Conservation (phyloP, 2,113 vertebrate genomes). For the Rissa tridactyla region DNA sequence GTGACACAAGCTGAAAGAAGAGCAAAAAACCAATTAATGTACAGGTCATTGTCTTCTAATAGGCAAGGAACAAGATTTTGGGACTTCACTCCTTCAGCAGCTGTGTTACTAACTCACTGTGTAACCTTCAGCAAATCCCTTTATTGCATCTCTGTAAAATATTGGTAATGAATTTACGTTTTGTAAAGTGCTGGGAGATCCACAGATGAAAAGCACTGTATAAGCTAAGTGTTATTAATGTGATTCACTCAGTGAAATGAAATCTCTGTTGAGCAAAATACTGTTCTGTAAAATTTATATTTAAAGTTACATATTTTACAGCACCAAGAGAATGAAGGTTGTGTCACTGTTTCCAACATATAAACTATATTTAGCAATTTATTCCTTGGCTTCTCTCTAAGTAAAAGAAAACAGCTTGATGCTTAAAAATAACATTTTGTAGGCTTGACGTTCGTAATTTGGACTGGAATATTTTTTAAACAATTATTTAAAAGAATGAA, state of each 20-base stretch:
- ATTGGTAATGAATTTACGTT: constrained; percentile 64
- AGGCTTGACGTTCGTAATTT: constrained; percentile 57
- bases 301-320: constrained; percentile 66
- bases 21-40: neutral
- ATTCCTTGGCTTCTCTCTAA: constrained; percentile 63
- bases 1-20: neutral
- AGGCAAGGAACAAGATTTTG: constrained; percentile 21
- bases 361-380: constrained; percentile 68
- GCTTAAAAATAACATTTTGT: constrained; percentile 66
- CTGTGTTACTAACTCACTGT: constrained; percentile 20
- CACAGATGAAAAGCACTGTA: constrained; percentile 56
- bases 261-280: constrained; percentile 57
- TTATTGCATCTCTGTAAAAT: constrained; percentile 61
- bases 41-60: neutral
- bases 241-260: constrained; percentile 65
- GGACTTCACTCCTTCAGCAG: constrained; percentile 1
- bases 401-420: constrained; percentile 64
- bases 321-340: constrained; percentile 57
- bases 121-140: constrained; percentile 62
- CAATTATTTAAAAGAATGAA: constrained; percentile 49
- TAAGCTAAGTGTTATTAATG: constrained; percentile 67
- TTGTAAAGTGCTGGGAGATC: constrained; percentile 60
- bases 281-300: constrained; percentile 51
- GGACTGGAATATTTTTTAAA: constrained; percentile 26
- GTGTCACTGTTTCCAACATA: constrained; percentile 64